Evolutionary conservation across 2,797 vertebrate genomes (phyloP).

Genomic region (Hypotaenidia philippensis): DNA sequence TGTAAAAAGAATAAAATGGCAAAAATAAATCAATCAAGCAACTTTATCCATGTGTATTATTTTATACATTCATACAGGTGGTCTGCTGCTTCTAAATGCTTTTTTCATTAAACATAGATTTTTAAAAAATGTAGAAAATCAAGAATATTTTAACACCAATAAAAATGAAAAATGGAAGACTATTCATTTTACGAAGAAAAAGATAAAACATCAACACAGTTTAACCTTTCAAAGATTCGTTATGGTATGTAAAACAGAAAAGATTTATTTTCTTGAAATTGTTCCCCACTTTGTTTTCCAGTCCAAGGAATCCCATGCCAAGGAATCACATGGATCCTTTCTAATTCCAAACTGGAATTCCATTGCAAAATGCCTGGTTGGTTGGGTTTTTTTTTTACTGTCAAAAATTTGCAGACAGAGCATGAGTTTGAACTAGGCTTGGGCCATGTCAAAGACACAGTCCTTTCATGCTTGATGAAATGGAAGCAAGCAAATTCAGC

Average conservation of each 20-base stretch:
- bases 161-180: not conserved
- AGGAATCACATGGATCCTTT: no score
- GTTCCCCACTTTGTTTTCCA: not conserved
- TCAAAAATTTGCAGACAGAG: not conserved
- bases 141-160: not conserved
- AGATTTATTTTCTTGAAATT: not conserved
- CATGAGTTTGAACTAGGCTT: not conserved
- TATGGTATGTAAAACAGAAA: no score
- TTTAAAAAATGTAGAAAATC: not conserved
- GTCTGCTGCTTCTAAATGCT: not conserved
- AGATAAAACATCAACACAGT: not conserved
- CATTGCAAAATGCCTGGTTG: not conserved
- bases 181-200: not conserved
- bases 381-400: not conserved
- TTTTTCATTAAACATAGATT: not conserved
- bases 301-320: not conserved
- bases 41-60: not conserved
- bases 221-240: not conserved
- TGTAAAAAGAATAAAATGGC: not conserved
- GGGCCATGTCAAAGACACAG: rapidly evolving
- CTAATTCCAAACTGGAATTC: no score
- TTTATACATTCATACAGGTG: not conserved
- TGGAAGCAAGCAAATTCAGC: not conserved
- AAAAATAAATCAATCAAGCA: not conserved
- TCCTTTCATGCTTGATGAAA: not conserved